Evolutionary conservation across 35 echinoderm and acorn worm species (phyloP).

Genomic region (Heliocidaris erythrogramma): DNA sequence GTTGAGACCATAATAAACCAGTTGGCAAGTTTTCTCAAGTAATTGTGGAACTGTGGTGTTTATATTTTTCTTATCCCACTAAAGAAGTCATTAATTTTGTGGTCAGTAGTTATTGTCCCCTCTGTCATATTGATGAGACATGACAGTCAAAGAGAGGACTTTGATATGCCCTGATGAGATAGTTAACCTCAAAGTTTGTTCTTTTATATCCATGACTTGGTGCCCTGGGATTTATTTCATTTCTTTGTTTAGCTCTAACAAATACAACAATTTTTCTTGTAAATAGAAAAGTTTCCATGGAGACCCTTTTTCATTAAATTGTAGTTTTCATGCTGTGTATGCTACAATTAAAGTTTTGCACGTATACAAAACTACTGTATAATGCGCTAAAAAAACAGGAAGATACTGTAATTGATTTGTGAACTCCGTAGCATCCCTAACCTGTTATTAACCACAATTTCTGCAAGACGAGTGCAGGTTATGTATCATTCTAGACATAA

Average conservation of each 20-base stretch:
- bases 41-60: not conserved
- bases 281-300: no score
- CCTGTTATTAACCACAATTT: not conserved
- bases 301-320: no score
- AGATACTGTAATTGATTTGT: not conserved
- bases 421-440: not conserved
- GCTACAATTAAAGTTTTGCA: not conserved
- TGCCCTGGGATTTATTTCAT: not conserved
- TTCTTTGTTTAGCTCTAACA: not conserved
- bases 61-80: not conserved
- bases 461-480: not conserved
- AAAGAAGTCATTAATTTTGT: not conserved
- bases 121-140: not conserved
- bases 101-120: not conserved
- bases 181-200: not conserved
- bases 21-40: not conserved
- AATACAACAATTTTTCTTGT: not conserved
- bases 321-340: no score
- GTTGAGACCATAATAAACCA: not conserved
- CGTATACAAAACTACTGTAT: not conserved
- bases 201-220: not conserved
- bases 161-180: not conserved
- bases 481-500: not conserved
- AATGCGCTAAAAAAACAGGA: not conserved
- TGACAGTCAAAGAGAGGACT: not conserved